Evolutionary conservation across 2,888 invertebrate genomes (phyloP).

Genomic region (Sylvicola fuscatus): DNA sequence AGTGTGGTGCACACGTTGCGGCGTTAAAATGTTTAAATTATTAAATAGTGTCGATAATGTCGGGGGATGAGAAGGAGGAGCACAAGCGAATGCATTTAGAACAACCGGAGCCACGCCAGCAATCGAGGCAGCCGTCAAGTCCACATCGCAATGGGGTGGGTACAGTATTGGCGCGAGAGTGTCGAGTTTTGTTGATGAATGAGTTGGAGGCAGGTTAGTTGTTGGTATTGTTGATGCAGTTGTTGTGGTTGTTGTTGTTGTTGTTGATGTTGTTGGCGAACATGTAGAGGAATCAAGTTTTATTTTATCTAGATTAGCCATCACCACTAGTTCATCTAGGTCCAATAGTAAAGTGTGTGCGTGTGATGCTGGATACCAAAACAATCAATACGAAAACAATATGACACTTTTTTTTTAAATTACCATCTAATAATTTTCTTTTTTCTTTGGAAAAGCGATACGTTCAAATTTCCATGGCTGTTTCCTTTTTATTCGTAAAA

Average conservation of each 20-base stretch:
- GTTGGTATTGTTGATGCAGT: background rate
- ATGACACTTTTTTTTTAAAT: constrained; percentile 9
- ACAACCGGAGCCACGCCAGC: too few relatives aligned
- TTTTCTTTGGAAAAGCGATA: too few relatives aligned
- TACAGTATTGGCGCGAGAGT: too few relatives aligned
- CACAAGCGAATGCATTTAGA: too few relatives aligned
- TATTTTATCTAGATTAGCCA: constrained; percentile 27
- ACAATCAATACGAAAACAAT: constrained; percentile 16
- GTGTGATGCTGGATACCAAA: constrained; percentile 25
- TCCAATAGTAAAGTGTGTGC: constrained; percentile 32
- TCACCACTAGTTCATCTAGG: constrained; percentile 31
- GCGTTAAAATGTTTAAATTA: too few relatives aligned
- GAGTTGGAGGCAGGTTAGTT: background rate
- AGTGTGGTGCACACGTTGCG: too few relatives aligned
- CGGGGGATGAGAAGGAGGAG: too few relatives aligned
- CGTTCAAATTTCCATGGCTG: too few relatives aligned
- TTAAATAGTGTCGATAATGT: too few relatives aligned
- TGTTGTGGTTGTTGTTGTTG: constrained; percentile 7
- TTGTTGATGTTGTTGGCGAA: constrained; percentile 10
- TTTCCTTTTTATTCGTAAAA: constrained; percentile 1
- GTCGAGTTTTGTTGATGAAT: background rate
- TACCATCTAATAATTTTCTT: too few relatives aligned
- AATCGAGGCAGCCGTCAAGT: too few relatives aligned
- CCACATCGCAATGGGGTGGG: too few relatives aligned
- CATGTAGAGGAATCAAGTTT: constrained; percentile 24